A percentile compares a stretch with the other conserved stretches of the same genome.
Conservation (phyloP, 2,888 invertebrate genomes). For the Chalcis sispes region DNA sequence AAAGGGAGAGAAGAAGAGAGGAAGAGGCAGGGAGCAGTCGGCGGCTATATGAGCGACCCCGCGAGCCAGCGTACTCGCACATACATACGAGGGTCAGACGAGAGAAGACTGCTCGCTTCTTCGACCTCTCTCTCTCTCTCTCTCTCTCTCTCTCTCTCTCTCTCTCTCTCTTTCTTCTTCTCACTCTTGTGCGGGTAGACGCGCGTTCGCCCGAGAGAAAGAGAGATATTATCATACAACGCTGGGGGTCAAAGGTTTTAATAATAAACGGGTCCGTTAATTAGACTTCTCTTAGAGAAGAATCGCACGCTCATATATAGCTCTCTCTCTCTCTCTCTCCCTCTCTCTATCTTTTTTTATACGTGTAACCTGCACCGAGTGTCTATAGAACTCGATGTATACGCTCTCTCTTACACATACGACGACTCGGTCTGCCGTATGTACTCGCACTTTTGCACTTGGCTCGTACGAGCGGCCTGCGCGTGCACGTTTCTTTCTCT, state of each 20-base stretch:
- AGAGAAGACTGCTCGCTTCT: background rate
- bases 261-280: slow-evolving; percentile 58
- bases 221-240: slow-evolving; percentile 56
- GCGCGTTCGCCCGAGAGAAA: slow-evolving; percentile 36
- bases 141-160: no score
- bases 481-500: background rate
- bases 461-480: background rate
- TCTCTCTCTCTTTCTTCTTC: no score
- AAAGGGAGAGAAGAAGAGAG: slow-evolving; percentile 12
- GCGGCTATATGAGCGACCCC: background rate
- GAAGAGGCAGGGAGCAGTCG: background rate
- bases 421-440: no score
- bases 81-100: slow-evolving; percentile 43
- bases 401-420: background rate
- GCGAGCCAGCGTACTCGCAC: background rate
- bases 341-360: no score
- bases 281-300: slow-evolving; percentile 56
- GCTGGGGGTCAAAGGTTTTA: slow-evolving; percentile 56
- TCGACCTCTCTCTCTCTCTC: slow-evolving; percentile 26
- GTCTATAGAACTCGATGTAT: background rate
- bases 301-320: slow-evolving; percentile 47
- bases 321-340: no score
- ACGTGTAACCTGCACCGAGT: background rate
- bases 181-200: no score
- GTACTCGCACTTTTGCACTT: background rate